Percentiles rank a stretch among this genome's conserved stretches.
Evolutionary conservation across 2,113 vertebrate genomes (phyloP).

Genomic region (Chunga burmeisteri): DNA sequence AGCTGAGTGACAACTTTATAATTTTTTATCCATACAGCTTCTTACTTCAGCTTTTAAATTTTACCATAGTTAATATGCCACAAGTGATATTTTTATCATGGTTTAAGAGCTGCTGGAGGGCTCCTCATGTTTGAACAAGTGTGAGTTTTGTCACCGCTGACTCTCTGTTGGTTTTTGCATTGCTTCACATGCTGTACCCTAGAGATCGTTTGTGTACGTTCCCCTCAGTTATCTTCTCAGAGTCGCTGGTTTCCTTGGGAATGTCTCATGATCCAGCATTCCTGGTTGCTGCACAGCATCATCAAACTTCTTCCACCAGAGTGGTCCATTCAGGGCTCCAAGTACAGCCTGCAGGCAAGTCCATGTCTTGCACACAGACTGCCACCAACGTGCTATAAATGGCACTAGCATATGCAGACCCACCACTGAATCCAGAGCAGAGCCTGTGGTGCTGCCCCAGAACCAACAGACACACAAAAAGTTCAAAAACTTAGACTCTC

Average conservation of each 20-base stretch:
- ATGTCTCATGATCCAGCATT: background rate
- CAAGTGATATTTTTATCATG: background rate
- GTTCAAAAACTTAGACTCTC: background rate
- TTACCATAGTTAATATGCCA: background rate
- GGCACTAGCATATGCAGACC: background rate
- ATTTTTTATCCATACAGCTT: background rate
- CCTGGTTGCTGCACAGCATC: accelerated
- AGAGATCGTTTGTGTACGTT: background rate
- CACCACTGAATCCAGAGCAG: background rate
- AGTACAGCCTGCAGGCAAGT: background rate
- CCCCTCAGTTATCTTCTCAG: background rate
- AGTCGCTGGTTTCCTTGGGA: background rate
- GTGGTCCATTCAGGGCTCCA: background rate
- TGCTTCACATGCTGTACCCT: background rate
- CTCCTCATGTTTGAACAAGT: background rate
- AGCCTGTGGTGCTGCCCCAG: background rate
- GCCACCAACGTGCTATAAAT: background rate
- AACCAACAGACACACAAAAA: background rate
- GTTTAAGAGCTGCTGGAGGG: background rate
- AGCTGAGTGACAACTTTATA: background rate
- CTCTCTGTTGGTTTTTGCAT: background rate
- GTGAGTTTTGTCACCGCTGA: background rate
- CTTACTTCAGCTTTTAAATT: background rate
- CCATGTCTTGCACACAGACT: background rate
- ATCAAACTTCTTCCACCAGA: background rate